Evolutionary conservation across 2,888 invertebrate species (phyloP), one percentile per base, ranked within the genome.

Genomic region (Cantharis flavilabris): DNA sequence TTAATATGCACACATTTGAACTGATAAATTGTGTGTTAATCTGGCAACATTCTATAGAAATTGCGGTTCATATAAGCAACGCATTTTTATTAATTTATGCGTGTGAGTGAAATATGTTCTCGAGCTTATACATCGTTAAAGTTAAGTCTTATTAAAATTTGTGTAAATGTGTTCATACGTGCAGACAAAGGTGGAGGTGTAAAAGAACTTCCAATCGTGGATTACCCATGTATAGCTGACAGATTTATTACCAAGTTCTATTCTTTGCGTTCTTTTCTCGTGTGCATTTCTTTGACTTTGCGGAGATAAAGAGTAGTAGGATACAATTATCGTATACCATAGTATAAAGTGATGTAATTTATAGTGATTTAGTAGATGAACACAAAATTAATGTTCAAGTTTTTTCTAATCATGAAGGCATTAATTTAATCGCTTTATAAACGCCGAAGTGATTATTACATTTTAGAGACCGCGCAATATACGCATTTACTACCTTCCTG

Each of bases 201-300:
- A 75, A 77, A 77, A 76, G 64, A 71, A 78, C 69, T 79, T 76
- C 74, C 76, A 76, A 77, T 72, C 30, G 76, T 70, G 76, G 75
- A 80, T 81, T 81, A 80, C 76, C 77, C 77, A 80, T 80, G 80
- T 78, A 73, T 72, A 63, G 74, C 73, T 77, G 80, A 74, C 78
- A 81, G 80, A 81, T 81, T 81, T 81, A 81, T 81, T 80, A 75
- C 78, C 75, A 69, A 49, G 75, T 75, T 80, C 75, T 73, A 80
- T 80, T 80, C 77, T 79, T 79, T 75, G 69, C 69, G 72, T 75
- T 78, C 76, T 71, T 74, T 76, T 79, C 71, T 69, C 62, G 70
- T 69, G 75, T 76, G 75, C 72, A 77, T 80, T 79, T 77, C 73
- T 81, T 78, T 77, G 81, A 81, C 81, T 83, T 81, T 82, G 80